These are phyloP conservation scores for Cepphus grylle DNA, from an alignment of 2,113 vertebrate species.

Conservation along the genomic window DNA sequence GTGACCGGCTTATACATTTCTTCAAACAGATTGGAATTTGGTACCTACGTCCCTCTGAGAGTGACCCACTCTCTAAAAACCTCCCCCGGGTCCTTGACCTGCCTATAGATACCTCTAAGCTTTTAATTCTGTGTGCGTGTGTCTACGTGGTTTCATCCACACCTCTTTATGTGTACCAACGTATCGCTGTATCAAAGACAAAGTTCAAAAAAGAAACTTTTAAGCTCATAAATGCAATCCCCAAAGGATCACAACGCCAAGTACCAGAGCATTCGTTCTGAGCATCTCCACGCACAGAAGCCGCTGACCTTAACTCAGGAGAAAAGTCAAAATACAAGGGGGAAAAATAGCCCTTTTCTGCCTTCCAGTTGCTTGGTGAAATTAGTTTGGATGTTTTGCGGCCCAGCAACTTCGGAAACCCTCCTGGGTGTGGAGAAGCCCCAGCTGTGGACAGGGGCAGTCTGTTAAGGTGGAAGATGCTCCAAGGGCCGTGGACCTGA, in stretches of 20 bases:
- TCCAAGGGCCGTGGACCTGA: fast-evolving
- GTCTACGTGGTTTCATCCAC: neutral
- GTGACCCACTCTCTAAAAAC: neutral
- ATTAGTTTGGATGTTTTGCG: neutral
- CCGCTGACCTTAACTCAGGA: neutral
- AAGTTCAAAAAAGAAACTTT: neutral
- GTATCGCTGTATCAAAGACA: neutral
- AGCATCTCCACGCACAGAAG: neutral
- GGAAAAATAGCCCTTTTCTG: neutral
- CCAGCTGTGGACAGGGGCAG: neutral
- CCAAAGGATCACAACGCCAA: neutral
- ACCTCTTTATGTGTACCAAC: neutral
- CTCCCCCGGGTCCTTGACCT: neutral
- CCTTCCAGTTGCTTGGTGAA: neutral
- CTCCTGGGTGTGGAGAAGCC: neutral
- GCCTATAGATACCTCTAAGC: neutral
- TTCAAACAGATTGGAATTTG: neutral
- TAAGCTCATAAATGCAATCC: neutral
- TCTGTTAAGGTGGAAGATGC: constrained; percentile 10
- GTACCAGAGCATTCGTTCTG: neutral
- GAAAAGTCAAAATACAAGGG: neutral
- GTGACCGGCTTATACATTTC: neutral
- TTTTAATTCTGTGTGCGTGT: fast-evolving
- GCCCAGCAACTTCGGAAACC: neutral
- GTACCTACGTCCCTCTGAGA: neutral